Evolutionary conservation across 2,888 invertebrate species (phyloP), one percentile per base, ranked within the genome.

Genomic region (Pycnomerus fuliginosus): DNA sequence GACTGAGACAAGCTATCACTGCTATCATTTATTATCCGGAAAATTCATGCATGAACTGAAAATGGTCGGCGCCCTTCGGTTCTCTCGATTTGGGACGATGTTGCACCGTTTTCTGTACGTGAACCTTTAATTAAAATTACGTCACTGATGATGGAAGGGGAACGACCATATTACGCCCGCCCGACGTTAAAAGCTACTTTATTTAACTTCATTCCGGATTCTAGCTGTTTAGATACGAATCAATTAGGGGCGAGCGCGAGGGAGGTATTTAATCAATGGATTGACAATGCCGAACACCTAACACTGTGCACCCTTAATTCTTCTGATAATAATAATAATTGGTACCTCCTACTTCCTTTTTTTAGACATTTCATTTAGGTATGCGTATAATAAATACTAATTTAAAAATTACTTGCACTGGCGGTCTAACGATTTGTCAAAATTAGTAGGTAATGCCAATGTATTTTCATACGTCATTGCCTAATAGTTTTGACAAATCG

Each of bases 21-120:
- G 56, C 56, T 60, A 57, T 60, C 60, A 58, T 58, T 60, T 60
- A 60, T 60, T 60, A 58, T 60, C 58, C 56, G 54, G 58, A 53
- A 58, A 60, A 60, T 60, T 60, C 60, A 58, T 58, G 60, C 58
- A 57, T 58, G 60, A 57, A 60, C 52, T 57, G 56, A 50, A 54
- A 57, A 56, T 37, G 47, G 50, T 57, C 56, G 56, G 55, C 32
- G 24, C 11, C n/a, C 15, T 28, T 42, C 49, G 45, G 31, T 25
- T 25, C n/a, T 24, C 30, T n/a, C 37, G 28, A 37, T 28, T 14
- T 10, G n/a, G 17, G 22, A 10, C 37, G 12, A 27, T 32, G 30
- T 14, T 11, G n/a, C n/a, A 10, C 16, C 23, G 25, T 32, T 20
- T 30, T 15, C 14, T 39, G n/a, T 39, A 20, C 5, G 11, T 13